Evolutionary conservation across 2,113 vertebrate species (phyloP), one percentile per base, ranked within the genome.

Genomic region (Chlamydotis undulata): DNA sequence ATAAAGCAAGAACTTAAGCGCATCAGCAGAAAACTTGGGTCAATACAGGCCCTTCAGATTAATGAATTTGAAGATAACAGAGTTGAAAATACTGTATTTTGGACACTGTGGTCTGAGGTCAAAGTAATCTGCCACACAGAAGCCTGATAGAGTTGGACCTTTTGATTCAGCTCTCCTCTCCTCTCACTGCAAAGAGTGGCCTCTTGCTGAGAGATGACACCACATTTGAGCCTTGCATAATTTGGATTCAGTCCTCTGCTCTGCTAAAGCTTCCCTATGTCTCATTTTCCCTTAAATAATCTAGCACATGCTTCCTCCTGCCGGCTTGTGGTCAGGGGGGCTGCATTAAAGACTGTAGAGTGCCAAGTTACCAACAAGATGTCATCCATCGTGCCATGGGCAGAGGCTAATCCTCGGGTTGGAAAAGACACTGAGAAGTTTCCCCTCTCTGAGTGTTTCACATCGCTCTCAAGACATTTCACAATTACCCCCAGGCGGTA

Each of bases 191-290:
- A 68, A 68, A 89, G 28, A 92, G 56, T 13, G 18, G 61, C 29
- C 35, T 89, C 24, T 21, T 1, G 1, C 19, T 69, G 17, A 57
- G 59, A 37, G 14, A 31, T 25, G 24, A 60, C 5, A 14, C 4
- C 50, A 17, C 0, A 0, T 39, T 76, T 19, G 35, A 81, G 24
- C 33, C 35, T n/a, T 55, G 12, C 15, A 35, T 50, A n/a, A 45
- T 75, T 29, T 74, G 37, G 12, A 39, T 79, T 90, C 26, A 55
- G 50, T 49, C 13, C 15, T 68, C 35, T 75, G 35, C 50, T 88
- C 67, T 81, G 22, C 55, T 77, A 53, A 78, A 78, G 17, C 56
- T 68, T 65, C 28, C 4, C 1, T 26, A 4, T 60, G 7, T 74
- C 37, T 84, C 45, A 55, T 86, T 88, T 92, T 74, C 4, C n/a